These are phyloP conservation scores for Onthophagus sagittarius DNA, from an alignment of 2,888 invertebrate species.

Conservation along the genomic window DNA sequence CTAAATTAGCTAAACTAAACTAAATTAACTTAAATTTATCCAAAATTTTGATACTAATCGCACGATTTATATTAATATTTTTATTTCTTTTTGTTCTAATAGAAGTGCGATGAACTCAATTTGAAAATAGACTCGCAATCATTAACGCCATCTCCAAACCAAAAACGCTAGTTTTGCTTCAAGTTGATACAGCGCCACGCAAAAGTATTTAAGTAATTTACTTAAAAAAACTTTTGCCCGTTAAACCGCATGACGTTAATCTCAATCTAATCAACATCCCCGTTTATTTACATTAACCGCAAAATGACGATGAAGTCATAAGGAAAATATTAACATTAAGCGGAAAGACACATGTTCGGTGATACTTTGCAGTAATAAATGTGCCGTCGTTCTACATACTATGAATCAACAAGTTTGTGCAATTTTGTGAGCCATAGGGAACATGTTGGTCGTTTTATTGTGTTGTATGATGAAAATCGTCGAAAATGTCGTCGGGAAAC, in stretches of 20 bases:
- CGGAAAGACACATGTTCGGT: neutral
- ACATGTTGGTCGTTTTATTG: constrained; percentile 57
- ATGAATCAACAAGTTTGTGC: neutral
- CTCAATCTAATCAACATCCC: neutral
- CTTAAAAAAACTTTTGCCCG: neutral
- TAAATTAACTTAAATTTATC: too few relatives aligned
- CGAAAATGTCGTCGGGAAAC: constrained; percentile 50
- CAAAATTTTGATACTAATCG: too few relatives aligned
- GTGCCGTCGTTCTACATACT: neutral
- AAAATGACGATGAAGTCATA: neutral
- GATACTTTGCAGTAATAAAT: neutral
- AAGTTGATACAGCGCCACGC: neutral
- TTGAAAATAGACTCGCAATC: neutral
- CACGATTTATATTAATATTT: neutral
- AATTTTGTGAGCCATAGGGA: neutral
- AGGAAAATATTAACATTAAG: neutral
- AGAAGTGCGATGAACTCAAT: neutral
- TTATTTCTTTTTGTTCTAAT: too few relatives aligned
- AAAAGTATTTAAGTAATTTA: neutral
- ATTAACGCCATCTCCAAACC: neutral
- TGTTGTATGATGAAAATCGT: constrained; percentile 62
- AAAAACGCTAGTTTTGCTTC: neutral
- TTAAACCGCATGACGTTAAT: neutral
- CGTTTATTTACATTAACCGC: neutral
- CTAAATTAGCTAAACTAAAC: too few relatives aligned